Evolutionary conservation across 2,113 vertebrate species (phyloP).

Genomic region (Leiothrix lutea): DNA sequence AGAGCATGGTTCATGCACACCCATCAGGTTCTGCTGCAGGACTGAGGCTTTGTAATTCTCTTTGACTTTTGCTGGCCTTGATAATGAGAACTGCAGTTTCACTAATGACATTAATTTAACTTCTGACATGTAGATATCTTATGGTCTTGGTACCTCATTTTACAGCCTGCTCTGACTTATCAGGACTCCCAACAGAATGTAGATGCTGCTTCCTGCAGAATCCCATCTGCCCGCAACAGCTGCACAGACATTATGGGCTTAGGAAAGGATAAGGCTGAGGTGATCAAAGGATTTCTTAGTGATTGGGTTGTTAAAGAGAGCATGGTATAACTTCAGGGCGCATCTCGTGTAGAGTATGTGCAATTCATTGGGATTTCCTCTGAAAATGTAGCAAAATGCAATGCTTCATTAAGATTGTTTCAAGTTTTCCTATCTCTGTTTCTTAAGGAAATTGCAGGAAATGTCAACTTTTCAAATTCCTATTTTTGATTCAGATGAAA

Average conservation of each 20-base stretch:
- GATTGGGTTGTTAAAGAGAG: background rate
- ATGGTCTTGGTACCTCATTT: background rate
- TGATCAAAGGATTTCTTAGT: background rate
- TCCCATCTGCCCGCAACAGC: background rate
- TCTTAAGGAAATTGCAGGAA: background rate
- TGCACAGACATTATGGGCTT: background rate
- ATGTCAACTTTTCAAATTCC: background rate
- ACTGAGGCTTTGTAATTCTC: background rate
- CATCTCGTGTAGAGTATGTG: background rate
- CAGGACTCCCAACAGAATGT: background rate
- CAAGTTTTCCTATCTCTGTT: background rate
- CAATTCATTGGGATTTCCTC: background rate
- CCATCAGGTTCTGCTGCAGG: background rate
- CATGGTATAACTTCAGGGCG: background rate
- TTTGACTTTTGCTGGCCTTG: background rate
- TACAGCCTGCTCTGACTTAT: background rate
- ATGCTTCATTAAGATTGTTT: background rate
- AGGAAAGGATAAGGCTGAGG: background rate
- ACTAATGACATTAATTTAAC: background rate
- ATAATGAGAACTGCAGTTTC: background rate
- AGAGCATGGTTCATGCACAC: fast-evolving
- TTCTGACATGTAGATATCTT: background rate
- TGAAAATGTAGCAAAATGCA: background rate
- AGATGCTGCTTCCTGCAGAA: background rate
- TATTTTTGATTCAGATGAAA: background rate